Evolutionary conservation across 2,797 vertebrate genomes (phyloP), one percentile per base, ranked within the genome.

Genomic region (Gambusia yucatana): DNA sequence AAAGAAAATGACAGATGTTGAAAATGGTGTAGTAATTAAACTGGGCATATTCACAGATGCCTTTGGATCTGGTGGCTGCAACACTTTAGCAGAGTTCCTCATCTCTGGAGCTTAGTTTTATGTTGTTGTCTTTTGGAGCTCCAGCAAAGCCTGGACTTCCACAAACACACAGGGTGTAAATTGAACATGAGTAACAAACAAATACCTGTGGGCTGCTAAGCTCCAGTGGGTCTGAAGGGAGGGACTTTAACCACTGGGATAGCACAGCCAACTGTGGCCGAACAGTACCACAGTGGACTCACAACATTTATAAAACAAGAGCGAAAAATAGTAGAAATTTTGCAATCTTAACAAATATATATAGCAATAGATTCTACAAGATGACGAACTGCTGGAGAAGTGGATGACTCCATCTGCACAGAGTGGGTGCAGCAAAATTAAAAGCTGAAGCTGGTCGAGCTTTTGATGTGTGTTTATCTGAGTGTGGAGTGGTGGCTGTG

Each of bases 381-480:
- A 46, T 28, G 41, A 44, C 25, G 1, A 17, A 3, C 25, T 70
- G 33, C 61, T 65, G 61, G 17, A 65, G 36, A 67, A 25, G 9
- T 9, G 41, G 11, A 71, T 14, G 6, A 17, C 83, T 41, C 1
- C 57, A 81, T 74, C 63, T 79, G 57, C 63, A 59, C 30, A 57
- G 1, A 3, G 10, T 10, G 22, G 14, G 43, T 28, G 67, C 33
- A 57, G 72, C 72, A 22, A 81, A 87, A 90, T 91, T 79, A 84
- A 84, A 86, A 90, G 90, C 47, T 1, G 30, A 61, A 33, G 67
- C 50, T 41, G 50, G 10, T n/a, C 3, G 43, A 5, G 55, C 86
- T 91, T 52, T 91, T 91, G 83, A 93, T 91, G 77, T 80, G 79
- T 81, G 90, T 91, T 83, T 93, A 87, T 91, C 57, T 80, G 77